phyloP scores from a whole-genome alignment of 2,888 invertebrate genomes.

The Tortricodes alternella region DNA sequence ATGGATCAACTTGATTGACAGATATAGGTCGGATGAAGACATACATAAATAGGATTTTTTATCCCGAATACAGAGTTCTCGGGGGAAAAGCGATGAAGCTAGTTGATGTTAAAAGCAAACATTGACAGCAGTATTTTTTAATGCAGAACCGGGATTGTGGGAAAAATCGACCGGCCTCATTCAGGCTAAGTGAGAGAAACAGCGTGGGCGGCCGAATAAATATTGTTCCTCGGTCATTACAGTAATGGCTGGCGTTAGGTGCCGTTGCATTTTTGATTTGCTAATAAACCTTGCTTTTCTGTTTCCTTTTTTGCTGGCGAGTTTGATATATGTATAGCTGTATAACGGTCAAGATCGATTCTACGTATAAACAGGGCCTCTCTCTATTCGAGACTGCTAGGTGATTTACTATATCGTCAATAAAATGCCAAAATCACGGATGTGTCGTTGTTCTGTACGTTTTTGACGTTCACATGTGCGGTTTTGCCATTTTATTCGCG shows the following conservation, averaged over 20 bases:
- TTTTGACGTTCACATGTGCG: no score
- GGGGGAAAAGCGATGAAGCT: no score
- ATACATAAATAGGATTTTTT: no score
- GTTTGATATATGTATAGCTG: not conserved
- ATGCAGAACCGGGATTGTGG: not conserved
- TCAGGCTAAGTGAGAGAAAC: slow-evolving; percentile 10
- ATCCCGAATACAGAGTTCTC: no score
- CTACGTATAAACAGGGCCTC: not conserved
- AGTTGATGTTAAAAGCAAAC: no score
- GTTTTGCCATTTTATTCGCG: no score
- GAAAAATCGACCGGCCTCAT: not conserved
- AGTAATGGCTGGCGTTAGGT: slow-evolving; percentile 26
- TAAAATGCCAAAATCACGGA: no score
- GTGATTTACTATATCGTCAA: no score
- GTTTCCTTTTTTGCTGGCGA: not conserved
- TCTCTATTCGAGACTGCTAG: no score
- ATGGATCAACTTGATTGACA: no score
- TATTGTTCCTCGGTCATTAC: slow-evolving; percentile 30
- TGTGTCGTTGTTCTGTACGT: no score
- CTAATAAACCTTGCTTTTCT: not conserved
- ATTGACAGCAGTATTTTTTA: not conserved
- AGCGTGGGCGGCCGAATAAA: not conserved
- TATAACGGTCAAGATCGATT: not conserved
- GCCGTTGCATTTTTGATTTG: slow-evolving; percentile 31
- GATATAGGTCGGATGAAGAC: no score